These are phyloP conservation scores for Dicrostonyx torquatus DNA, from an alignment of 2,797 vertebrate species.

Conservation along the genomic window DNA sequence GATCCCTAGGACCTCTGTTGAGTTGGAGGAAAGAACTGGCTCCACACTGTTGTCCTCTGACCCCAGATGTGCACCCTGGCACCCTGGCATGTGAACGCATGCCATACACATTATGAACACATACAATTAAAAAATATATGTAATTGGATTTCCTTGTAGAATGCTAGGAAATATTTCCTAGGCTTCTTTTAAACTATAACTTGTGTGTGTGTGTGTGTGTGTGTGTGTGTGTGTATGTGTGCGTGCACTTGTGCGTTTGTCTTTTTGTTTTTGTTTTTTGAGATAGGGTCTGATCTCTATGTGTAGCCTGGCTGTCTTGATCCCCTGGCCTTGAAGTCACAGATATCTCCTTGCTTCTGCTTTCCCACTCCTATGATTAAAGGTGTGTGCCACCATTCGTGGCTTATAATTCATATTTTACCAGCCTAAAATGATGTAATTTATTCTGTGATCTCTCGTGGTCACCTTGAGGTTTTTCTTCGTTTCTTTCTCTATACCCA, in stretches of 20 bases:
- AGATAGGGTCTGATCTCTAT: not conserved
- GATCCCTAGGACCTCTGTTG: not conserved
- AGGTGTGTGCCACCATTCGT: not conserved
- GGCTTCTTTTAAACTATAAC: not conserved
- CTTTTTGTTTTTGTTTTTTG: not conserved
- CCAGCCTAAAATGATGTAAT: not conserved
- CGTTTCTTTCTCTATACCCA: not conserved
- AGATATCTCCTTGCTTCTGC: not conserved
- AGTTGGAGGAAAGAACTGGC: not conserved
- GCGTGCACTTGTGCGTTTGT: no score
- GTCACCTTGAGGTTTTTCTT: conserved; percentile 35
- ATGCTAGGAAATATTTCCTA: conserved; percentile 16
- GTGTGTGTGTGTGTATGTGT: not conserved
- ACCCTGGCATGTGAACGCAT: not conserved
- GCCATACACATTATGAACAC: not conserved
- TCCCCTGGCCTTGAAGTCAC: not conserved
- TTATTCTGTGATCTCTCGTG: not conserved
- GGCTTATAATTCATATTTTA: not conserved
- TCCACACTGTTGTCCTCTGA: not conserved
- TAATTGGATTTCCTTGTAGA: conserved; percentile 41
- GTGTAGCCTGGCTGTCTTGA: not conserved
- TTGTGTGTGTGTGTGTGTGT: not conserved
- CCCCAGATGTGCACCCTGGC: not conserved
- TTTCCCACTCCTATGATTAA: not conserved
- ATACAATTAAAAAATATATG: not conserved